Conservation (phyloP, 2,888 invertebrate genomes). For the Pandemis cinnamomeana region DNA sequence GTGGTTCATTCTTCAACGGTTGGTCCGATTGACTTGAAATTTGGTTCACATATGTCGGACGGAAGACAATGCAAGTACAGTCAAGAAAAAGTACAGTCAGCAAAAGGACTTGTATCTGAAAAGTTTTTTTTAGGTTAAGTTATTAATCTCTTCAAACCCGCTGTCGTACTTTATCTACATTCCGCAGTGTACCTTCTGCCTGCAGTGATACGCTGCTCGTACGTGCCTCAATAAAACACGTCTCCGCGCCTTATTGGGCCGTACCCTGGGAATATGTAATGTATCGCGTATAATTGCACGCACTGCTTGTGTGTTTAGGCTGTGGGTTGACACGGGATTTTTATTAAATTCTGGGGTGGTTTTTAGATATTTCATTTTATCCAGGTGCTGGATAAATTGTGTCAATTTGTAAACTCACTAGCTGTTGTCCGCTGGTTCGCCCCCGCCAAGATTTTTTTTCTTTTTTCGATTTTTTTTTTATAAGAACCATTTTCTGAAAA, state of each 20-base stretch:
- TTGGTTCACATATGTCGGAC: too few relatives aligned
- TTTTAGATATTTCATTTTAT: slow-evolving; percentile 1
- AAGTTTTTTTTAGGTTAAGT: too few relatives aligned
- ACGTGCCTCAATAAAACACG: slow-evolving; percentile 63
- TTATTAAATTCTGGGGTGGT: not conserved
- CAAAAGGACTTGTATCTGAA: too few relatives aligned
- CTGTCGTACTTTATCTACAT: not conserved
- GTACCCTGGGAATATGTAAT: slow-evolving; percentile 58
- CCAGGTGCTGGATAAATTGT: not conserved
- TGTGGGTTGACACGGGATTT: slow-evolving; percentile 9
- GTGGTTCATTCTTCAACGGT: too few relatives aligned
- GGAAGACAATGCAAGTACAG: too few relatives aligned
- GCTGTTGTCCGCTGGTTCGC: too few relatives aligned
- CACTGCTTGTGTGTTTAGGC: slow-evolving; percentile 27
- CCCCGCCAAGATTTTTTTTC: too few relatives aligned
- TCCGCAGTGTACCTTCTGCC: slow-evolving; percentile 1
- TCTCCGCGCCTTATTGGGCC: slow-evolving; percentile 54
- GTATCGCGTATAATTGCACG: slow-evolving; percentile 41
- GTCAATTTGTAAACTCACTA: not conserved
- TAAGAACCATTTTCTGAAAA: too few relatives aligned
- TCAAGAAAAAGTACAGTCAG: too few relatives aligned
- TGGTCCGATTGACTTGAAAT: too few relatives aligned
- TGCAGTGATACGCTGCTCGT: not conserved
- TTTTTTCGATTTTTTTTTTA: too few relatives aligned
- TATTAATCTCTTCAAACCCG: not conserved